Evolutionary conservation across 2,888 invertebrate genomes (phyloP), one percentile per base, ranked within the genome.

Genomic region (Heliconius aoede): DNA sequence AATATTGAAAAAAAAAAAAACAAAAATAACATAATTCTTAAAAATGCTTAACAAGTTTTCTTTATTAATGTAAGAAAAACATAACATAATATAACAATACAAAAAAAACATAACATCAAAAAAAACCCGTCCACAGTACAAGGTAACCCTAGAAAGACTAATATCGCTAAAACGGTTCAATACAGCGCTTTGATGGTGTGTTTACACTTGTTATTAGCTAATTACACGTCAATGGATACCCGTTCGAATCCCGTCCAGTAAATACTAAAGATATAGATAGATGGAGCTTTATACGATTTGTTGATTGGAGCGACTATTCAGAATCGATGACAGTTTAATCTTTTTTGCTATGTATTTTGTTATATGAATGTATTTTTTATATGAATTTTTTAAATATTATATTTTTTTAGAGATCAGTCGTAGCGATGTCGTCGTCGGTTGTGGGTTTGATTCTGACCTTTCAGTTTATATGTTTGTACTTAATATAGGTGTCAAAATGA

Each of bases 61-160:
- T 46, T 18, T 18, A 1, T 3, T 3, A 55, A 55, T 9, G 11
- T 55, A 55, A 55, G 11, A 55, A 55, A 55, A n/a, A n/a, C n/a
- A 9, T n/a, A 7, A n/a, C 11, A 11, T n/a, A 8, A 55, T n/a
- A n/a, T 55, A 4, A 55, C 9, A 55, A 55, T 55, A 3, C 2
- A 55, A 11, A 55, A 8, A n/a, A 21, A 55, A n/a, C 46, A n/a
- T n/a, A n/a, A n/a, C n/a, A n/a, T n/a, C n/a, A 15, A 46, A 28
- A 40, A 67, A 36, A 90, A 89, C 86, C 86, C 86, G 82, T 89
- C 90, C 89, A 90, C 24, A 1, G 11, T n/a, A 36, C 65, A 71
- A n/a, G 60, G 91, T 90, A 91, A 86, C 88, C 84, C 79, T 78
- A 74, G 79, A 79, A 79, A 79, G 77, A 78, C 79, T 79, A 81